phyloP scores from a whole-genome alignment of 2,888 invertebrate species.

The Nephrocerus scutellatus region DNA sequence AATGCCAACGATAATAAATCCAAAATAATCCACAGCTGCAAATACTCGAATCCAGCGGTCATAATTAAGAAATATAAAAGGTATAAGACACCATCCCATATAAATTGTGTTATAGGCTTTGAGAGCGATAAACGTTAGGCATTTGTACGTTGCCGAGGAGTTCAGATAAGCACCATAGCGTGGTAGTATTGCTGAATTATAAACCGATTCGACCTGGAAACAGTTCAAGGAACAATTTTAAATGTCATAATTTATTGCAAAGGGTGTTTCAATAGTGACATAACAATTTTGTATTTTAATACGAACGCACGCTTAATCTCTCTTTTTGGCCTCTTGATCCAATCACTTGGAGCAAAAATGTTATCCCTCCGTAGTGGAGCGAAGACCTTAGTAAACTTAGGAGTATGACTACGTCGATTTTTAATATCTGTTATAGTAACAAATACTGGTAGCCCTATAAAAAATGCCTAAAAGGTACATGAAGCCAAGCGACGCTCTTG shows the following conservation, averaged over 20 bases:
- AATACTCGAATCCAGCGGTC: slow-evolving; percentile 62
- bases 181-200: slow-evolving; percentile 29
- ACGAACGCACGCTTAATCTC: too few relatives aligned
- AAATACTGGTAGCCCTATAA: too few relatives aligned
- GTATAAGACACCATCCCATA: slow-evolving; percentile 75
- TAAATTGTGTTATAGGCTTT: slow-evolving; percentile 70
- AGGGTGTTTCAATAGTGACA: too few relatives aligned
- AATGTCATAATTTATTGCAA: background rate
- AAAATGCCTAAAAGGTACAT: too few relatives aligned
- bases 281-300: too few relatives aligned
- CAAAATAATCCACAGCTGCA: slow-evolving; percentile 59
- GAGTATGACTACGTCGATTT: too few relatives aligned
- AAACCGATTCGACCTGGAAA: slow-evolving; percentile 31
- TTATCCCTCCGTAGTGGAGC: too few relatives aligned
- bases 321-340: too few relatives aligned
- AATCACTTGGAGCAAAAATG: too few relatives aligned
- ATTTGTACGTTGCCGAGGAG: slow-evolving; percentile 31
- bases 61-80: slow-evolving; percentile 66
- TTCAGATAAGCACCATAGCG: slow-evolving; percentile 31
- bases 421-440: too few relatives aligned
- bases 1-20: slow-evolving; percentile 59
- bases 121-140: slow-evolving; percentile 53
- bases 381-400: too few relatives aligned
- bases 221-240: background rate
- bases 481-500: too few relatives aligned